phyloP scores from a whole-genome alignment of 2,797 vertebrate species.

The Toxotes lorentzi region DNA sequence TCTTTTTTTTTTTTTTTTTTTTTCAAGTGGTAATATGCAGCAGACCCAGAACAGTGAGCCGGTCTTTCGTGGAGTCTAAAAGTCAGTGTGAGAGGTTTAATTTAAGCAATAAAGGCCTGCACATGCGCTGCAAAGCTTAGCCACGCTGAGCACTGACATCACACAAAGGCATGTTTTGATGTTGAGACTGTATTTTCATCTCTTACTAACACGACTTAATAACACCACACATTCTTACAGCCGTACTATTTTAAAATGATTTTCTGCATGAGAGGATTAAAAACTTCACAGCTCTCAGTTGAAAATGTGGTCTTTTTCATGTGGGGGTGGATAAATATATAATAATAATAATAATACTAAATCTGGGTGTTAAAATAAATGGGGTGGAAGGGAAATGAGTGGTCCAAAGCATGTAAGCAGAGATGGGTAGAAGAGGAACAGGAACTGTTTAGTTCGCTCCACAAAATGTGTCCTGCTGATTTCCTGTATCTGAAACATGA shows the following conservation, averaged over 20 bases:
- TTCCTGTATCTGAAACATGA: conserved; percentile 25
- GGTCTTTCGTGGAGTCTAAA: conserved; percentile 43
- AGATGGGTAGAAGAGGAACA: conserved; percentile 12
- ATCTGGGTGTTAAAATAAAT: conserved; percentile 38
- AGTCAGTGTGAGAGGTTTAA: conserved; percentile 31
- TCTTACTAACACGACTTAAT: background rate
- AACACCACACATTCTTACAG: background rate
- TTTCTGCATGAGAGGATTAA: conserved; percentile 14
- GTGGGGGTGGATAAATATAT: conserved; percentile 17
- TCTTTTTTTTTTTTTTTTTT: no score
- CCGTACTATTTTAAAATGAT: conserved; percentile 3
- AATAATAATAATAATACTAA: background rate
- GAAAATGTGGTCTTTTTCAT: conserved; percentile 22
- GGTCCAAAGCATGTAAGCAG: conserved; percentile 36
- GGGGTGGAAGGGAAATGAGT: conserved; percentile 27
- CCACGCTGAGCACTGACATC: background rate
- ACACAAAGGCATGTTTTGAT: conserved; percentile 10
- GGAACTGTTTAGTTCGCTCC: conserved; percentile 10
- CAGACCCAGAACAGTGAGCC: conserved; percentile 15
- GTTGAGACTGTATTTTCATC: conserved; percentile 7
- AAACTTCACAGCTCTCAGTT: background rate
- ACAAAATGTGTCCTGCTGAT: conserved; percentile 3
- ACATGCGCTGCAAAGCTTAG: conserved; percentile 2
- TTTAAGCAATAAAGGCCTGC: conserved; percentile 18
- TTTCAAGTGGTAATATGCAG: conserved; percentile 26